Evolutionary conservation across 2,888 invertebrate genomes (phyloP).

Genomic region (Heliconius cydno): DNA sequence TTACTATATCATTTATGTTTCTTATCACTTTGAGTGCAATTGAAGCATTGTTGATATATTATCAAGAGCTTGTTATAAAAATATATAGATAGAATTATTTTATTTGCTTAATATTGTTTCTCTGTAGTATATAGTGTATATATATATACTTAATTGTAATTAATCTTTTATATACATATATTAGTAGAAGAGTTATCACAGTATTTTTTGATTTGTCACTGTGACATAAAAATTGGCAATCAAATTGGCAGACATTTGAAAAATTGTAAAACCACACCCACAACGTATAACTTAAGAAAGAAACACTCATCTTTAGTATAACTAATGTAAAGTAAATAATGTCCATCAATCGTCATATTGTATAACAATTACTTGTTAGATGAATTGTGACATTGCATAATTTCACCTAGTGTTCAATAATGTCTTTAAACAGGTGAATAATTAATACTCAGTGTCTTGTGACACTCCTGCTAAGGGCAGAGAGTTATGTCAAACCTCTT

Average conservation of each 20-base stretch:
- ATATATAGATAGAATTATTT: not conserved
- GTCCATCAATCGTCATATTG: too few species aligned
- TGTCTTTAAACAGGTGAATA: not conserved
- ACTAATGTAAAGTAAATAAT: not conserved
- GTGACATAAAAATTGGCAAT: not conserved
- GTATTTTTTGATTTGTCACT: not conserved
- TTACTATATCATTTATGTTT: not conserved
- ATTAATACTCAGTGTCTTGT: not conserved
- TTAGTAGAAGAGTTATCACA: not conserved
- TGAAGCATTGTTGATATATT: slow-evolving; percentile 14
- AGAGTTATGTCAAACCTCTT: too few species aligned
- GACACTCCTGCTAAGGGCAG: too few species aligned
- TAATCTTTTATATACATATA: not conserved
- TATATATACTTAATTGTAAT: too few species aligned
- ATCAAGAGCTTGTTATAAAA: not conserved
- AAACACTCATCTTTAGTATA: not conserved
- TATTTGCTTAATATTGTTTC: not conserved
- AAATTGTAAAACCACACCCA: slow-evolving; percentile 9
- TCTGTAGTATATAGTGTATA: not conserved
- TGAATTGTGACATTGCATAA: not conserved
- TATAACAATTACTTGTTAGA: too few species aligned
- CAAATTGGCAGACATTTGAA: too few species aligned
- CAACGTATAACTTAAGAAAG: not conserved
- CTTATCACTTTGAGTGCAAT: slow-evolving; percentile 10
- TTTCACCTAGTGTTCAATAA: not conserved